Evolutionary conservation across 2,888 invertebrate species (phyloP).

Genomic region (Synergus itoensis): DNA sequence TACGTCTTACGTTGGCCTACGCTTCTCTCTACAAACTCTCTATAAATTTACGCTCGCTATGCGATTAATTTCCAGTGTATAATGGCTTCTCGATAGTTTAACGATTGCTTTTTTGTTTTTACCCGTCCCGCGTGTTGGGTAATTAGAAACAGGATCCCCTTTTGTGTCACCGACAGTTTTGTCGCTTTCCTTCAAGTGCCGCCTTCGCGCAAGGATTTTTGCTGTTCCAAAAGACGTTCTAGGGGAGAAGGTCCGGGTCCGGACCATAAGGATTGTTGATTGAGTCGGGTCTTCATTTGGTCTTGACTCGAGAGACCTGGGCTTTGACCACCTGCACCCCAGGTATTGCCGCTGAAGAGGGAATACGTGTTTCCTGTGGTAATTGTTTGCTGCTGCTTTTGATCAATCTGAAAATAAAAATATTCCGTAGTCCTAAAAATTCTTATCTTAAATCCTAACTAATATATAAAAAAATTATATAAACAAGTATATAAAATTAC

Average conservation of each 20-base stretch:
- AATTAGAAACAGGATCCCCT: constrained; percentile 60
- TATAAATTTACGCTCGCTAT: constrained; percentile 43
- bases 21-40: constrained; percentile 52
- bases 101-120: constrained; percentile 49
- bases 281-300: constrained; percentile 66
- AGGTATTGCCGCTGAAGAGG: constrained; percentile 79
- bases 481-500: no score
- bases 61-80: constrained; percentile 40
- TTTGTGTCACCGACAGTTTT: constrained; percentile 58
- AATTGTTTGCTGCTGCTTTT: constrained; percentile 70
- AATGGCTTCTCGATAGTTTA: constrained; percentile 41
- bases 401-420: constrained; percentile 70
- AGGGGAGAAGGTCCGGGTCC: constrained; percentile 89
- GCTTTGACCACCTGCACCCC: constrained; percentile 64
- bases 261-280: constrained; percentile 86
- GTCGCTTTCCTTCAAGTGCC: constrained; percentile 73
- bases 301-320: constrained; percentile 63
- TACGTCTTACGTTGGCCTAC: constrained; percentile 37
- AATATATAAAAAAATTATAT: neutral
- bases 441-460: neutral
- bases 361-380: constrained; percentile 79
- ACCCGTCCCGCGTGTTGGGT: constrained; percentile 61
- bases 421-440: no score
- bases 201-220: constrained; percentile 82
- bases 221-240: constrained; percentile 89